phyloP scores from a whole-genome alignment of 2,888 invertebrate genomes.

The Ophioninae sp. region DNA sequence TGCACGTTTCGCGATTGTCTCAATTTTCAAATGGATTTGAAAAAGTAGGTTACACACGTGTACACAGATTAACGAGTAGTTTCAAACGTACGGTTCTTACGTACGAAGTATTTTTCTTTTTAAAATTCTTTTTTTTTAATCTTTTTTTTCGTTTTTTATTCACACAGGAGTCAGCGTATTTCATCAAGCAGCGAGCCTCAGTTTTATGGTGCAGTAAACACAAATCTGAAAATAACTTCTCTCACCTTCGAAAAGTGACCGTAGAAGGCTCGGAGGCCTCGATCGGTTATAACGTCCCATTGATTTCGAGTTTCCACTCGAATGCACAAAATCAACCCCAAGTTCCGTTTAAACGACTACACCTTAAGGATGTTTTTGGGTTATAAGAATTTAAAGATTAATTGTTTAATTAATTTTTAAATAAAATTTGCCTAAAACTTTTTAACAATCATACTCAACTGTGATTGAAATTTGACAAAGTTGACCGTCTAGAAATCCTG shows the following conservation, averaged over 20 bases:
- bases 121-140: no score
- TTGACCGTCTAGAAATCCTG: no score
- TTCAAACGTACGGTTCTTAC: no score
- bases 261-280: background rate
- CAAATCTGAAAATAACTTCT: conserved; percentile 1
- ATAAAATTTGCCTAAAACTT: no score
- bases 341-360: background rate
- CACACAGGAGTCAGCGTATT: background rate
- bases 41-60: background rate
- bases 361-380: no score
- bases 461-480: no score
- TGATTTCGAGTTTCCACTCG: background rate
- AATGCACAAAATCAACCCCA: background rate
- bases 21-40: background rate
- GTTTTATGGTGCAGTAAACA: background rate
- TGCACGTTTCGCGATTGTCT: background rate
- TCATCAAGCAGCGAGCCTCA: background rate
- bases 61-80: background rate
- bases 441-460: no score
- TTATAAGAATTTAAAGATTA: no score
- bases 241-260: background rate
- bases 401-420: no score
- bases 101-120: background rate
- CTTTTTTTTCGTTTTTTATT: background rate
- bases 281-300: background rate